phyloP scores from a whole-genome alignment of 2,888 invertebrate genomes.

The Agrochola lota region DNA sequence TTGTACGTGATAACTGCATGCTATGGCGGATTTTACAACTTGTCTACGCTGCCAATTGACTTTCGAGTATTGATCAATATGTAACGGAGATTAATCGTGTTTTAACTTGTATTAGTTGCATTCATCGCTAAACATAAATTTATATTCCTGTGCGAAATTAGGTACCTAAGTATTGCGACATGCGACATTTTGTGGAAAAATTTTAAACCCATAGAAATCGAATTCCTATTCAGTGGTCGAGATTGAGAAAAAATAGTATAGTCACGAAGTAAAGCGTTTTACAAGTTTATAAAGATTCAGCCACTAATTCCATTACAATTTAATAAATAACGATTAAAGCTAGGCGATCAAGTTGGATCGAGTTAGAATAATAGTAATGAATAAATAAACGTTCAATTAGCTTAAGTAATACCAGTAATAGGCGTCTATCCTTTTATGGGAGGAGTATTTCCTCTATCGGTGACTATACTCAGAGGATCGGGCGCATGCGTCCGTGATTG shows the following conservation, averaged over 20 bases:
- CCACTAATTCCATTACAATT: conserved; percentile 38
- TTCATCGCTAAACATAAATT: not conserved
- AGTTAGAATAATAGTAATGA: conserved; percentile 35
- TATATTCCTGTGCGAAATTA: not conserved
- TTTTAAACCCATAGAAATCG: not conserved
- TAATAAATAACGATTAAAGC: conserved; percentile 28
- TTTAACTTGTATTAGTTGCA: conserved; percentile 16
- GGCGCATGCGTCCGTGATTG: conserved; percentile 55
- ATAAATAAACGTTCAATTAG: conserved; percentile 58
- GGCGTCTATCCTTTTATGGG: conserved; percentile 59
- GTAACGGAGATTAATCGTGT: not conserved
- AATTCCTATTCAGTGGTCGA: conserved; percentile 14
- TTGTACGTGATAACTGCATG: conserved; percentile 57
- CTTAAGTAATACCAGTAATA: conserved; percentile 56
- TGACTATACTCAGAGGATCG: conserved; percentile 57
- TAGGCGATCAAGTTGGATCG: conserved; percentile 1
- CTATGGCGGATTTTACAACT: conserved; percentile 45
- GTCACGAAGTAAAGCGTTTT: not conserved
- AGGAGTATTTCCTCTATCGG: conserved; percentile 62
- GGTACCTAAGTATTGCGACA: no score
- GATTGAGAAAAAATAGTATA: conserved; percentile 41
- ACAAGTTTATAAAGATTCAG: conserved; percentile 10
- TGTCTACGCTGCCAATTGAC: conserved; percentile 33
- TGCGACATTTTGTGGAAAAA: not conserved
- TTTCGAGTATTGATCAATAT: not conserved